A percentile compares a stretch with the other conserved stretches of the same genome.
Evolutionary conservation across 2,888 invertebrate species (phyloP).

Genomic region (Entomobrya multifasciata): DNA sequence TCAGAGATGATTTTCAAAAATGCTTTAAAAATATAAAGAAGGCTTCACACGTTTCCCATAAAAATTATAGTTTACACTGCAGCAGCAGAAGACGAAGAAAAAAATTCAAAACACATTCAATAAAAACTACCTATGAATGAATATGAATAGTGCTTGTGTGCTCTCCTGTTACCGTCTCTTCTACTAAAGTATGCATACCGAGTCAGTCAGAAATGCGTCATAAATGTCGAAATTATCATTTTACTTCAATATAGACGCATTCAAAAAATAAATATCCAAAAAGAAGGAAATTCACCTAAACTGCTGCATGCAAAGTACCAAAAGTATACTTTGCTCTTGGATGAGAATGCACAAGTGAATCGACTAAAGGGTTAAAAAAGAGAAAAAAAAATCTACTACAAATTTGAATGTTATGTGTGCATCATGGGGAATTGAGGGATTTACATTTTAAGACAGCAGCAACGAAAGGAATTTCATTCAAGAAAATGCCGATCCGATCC

Average conservation of each 20-base stretch:
- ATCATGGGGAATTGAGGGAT: slow-evolving; percentile 35
- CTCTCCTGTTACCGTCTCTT: too few species aligned
- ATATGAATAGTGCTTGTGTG: not conserved
- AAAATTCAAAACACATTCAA: slow-evolving; percentile 4
- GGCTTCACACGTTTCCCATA: slow-evolving; percentile 43
- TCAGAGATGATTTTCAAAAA: too few species aligned
- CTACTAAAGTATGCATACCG: slow-evolving; percentile 45
- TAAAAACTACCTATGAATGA: not conserved
- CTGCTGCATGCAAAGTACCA: too few species aligned
- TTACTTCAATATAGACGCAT: slow-evolving; percentile 40
- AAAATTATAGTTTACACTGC: slow-evolving; percentile 24
- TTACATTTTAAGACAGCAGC: not conserved
- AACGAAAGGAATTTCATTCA: not conserved
- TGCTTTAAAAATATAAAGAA: slow-evolving; percentile 11
- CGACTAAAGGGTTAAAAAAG: slow-evolving; percentile 38
- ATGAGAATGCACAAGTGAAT: slow-evolving; percentile 27
- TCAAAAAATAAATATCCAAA: slow-evolving; percentile 43
- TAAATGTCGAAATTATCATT: slow-evolving; percentile 67
- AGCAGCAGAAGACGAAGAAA: not conserved
- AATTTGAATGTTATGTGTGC: slow-evolving; percentile 31
- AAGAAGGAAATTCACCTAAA: too few species aligned
- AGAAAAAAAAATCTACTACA: slow-evolving; percentile 25
- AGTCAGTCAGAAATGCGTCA: slow-evolving; percentile 35
- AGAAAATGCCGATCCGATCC: too few species aligned
- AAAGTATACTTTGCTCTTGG: not conserved